Percentiles rank a stretch among this genome's conserved stretches.
phyloP scores from a whole-genome alignment of 2,888 invertebrate species.

The Anoplius nigerrimus region DNA sequence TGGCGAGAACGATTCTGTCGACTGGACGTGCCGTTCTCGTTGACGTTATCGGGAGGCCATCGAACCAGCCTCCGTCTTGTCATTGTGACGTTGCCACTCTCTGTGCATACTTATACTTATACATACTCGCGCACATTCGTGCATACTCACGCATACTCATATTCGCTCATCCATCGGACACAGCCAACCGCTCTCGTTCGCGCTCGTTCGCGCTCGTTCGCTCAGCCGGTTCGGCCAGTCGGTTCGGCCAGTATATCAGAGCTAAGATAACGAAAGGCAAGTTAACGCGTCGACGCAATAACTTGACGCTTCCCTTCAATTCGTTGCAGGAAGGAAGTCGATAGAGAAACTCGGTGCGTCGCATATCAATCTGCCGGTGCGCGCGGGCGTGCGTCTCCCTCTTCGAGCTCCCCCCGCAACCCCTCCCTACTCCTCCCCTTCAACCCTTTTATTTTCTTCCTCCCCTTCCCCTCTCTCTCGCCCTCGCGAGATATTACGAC shows the following conservation, averaged over 20 bases:
- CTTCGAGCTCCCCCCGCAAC: too few species aligned
- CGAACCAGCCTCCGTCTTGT: too few species aligned
- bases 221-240: too few species aligned
- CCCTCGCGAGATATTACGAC: background rate
- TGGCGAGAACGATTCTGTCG: too few species aligned
- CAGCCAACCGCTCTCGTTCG: too few species aligned
- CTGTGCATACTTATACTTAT: too few species aligned
- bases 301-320: slow-evolving; percentile 53
- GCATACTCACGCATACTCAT: too few species aligned
- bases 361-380: slow-evolving; percentile 60
- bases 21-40: too few species aligned
- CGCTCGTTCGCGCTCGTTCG: background rate
- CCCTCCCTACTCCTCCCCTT: background rate
- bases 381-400: slow-evolving; percentile 44
- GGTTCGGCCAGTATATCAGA: slow-evolving; percentile 29
- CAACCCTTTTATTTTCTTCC: background rate
- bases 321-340: slow-evolving; percentile 68
- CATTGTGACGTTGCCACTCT: too few species aligned
- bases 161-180: too few species aligned
- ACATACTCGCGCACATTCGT: too few species aligned
- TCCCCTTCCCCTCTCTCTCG: slow-evolving; percentile 10
- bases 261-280: slow-evolving; percentile 42
- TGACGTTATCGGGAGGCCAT: too few species aligned
- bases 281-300: slow-evolving; percentile 38
- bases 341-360: slow-evolving; percentile 59